Conservation (phyloP, 1,140 invertebrate species). For the Aphaenogaster rudis region DNA sequence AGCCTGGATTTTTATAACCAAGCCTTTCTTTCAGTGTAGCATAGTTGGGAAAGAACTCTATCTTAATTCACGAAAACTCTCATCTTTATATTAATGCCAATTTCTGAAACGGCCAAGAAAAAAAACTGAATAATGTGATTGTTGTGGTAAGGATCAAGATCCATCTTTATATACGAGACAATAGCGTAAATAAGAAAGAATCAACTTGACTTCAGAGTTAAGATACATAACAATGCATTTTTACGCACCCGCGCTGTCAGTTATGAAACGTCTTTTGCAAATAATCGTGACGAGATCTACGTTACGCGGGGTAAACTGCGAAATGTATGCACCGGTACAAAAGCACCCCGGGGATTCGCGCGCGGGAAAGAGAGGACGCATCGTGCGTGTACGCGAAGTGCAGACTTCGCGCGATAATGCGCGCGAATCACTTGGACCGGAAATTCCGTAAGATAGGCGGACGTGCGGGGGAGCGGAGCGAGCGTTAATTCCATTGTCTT, state of each 20-base stretch:
- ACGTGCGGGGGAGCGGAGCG: constrained; percentile 49
- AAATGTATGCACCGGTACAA: constrained; percentile 49
- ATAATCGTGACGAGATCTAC: constrained; percentile 26
- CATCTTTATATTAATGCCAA: not conserved
- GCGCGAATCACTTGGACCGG: constrained; percentile 60
- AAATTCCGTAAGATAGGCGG: constrained; percentile 65
- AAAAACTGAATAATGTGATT: not conserved
- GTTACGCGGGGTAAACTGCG: not conserved
- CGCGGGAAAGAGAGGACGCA: constrained; percentile 51
- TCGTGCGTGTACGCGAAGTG: not conserved
- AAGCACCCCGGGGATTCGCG: constrained; percentile 24
- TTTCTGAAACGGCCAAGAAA: not conserved
- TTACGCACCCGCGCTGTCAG: not conserved
- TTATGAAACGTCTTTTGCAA: not conserved
- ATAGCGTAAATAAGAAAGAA: not conserved
- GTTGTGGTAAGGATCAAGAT: not conserved
- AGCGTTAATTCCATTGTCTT: constrained; percentile 70
- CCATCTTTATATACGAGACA: not conserved
- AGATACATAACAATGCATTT: not conserved
- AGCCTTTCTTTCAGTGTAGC: no score
- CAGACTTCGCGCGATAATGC: constrained; percentile 53
- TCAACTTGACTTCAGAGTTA: not conserved
- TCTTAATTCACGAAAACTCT: not conserved
- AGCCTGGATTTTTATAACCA: no score
- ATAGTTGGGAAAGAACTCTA: no score